These are phyloP conservation scores for Neoaliturus tenellus DNA, from an alignment of 2,888 invertebrate species.

Conservation along the genomic window DNA sequence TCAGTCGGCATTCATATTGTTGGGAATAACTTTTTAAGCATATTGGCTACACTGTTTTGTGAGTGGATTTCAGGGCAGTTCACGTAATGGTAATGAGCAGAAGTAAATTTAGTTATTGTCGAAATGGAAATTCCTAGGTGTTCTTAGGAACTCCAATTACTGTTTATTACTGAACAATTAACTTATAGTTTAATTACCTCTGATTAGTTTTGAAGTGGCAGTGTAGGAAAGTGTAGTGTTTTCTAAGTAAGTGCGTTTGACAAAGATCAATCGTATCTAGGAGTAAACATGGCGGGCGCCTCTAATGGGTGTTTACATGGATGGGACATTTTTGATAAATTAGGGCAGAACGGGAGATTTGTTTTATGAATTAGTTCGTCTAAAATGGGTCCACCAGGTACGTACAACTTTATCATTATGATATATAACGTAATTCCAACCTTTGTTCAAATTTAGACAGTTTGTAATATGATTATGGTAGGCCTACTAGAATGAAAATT, in stretches of 20 bases:
- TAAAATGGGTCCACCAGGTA: slow-evolving; percentile 53
- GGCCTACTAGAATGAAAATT: slow-evolving; percentile 20
- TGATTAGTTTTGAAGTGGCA: not conserved
- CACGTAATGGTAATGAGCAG: not conserved
- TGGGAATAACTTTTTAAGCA: too few relatives aligned
- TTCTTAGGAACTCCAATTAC: not conserved
- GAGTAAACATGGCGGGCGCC: slow-evolving; percentile 60
- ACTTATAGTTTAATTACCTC: not conserved
- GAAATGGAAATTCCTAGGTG: not conserved
- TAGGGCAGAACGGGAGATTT: slow-evolving; percentile 1
- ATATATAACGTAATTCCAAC: too few relatives aligned
- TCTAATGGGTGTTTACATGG: slow-evolving; percentile 61
- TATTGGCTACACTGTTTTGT: not conserved
- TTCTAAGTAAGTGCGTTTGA: not conserved
- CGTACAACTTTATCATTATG: not conserved
- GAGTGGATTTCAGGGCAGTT: not conserved
- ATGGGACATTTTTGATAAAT: slow-evolving; percentile 51
- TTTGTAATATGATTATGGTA: not conserved
- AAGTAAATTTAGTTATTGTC: not conserved
- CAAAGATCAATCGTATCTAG: slow-evolving; percentile 14
- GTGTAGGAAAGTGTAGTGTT: not conserved
- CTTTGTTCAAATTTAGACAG: not conserved
- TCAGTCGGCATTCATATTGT: too few relatives aligned
- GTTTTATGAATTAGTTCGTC: slow-evolving; percentile 10
- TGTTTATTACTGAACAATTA: not conserved